phyloP scores from a whole-genome alignment of 2,797 vertebrate genomes.

The Gymnothorax javanicus region DNA sequence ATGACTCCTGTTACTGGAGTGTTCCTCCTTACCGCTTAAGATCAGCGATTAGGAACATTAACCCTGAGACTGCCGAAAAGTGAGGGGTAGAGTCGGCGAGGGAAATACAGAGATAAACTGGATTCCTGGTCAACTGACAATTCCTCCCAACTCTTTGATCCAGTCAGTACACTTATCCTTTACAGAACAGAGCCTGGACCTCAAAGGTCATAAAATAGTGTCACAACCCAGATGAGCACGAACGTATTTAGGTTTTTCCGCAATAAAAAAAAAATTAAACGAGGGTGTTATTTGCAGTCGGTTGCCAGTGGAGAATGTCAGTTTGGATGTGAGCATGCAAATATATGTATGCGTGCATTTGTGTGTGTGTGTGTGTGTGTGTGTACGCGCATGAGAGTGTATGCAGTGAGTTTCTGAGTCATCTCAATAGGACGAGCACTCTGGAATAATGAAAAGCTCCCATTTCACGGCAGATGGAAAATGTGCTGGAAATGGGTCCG shows the following conservation, averaged over 20 bases:
- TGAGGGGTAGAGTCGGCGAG: background rate
- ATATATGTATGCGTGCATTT: background rate
- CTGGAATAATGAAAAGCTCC: conserved; percentile 75
- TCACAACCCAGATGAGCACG: background rate
- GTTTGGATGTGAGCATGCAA: no score
- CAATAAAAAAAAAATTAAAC: background rate
- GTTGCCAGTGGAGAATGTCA: background rate
- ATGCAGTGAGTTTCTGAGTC: conserved; percentile 50
- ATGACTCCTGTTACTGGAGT: background rate
- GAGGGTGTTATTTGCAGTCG: background rate
- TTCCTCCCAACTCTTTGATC: background rate
- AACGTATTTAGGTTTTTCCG: background rate
- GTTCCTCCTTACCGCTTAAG: background rate
- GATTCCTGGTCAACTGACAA: background rate
- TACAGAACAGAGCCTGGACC: background rate
- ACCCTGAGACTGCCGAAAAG: background rate
- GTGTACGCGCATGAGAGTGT: background rate
- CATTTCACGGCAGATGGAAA: conserved; percentile 82
- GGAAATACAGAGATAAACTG: background rate
- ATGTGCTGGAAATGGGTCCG: conserved; percentile 58
- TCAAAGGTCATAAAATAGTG: background rate
- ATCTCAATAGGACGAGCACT: conserved; percentile 67
- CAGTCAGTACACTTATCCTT: background rate
- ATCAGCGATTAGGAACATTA: background rate
- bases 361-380: conserved; percentile 1